phyloP scores from a whole-genome alignment of 2,888 invertebrate species.

The Hesperia comma region DNA sequence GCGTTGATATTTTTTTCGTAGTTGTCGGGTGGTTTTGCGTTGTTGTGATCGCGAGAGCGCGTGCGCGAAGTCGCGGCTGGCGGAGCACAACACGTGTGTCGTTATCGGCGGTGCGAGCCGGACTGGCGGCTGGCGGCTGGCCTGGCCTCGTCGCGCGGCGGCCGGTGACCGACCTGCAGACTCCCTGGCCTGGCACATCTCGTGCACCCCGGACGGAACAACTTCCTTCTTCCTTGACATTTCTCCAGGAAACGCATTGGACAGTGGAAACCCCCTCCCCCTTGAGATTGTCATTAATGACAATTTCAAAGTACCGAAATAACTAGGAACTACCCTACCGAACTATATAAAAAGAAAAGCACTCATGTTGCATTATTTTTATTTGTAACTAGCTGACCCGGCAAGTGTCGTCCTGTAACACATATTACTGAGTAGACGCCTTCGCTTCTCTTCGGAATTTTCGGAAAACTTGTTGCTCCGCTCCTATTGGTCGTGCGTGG shows the following conservation, averaged over 20 bases:
- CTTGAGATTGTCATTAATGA: too few species aligned
- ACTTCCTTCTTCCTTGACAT: conserved; percentile 38
- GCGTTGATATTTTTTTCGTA: conserved; percentile 54
- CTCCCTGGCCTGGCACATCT: conserved; percentile 37
- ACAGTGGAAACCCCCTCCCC: too few species aligned
- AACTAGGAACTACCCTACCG: not conserved
- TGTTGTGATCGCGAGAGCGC: conserved; percentile 64
- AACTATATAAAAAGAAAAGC: too few species aligned
- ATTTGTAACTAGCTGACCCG: too few species aligned
- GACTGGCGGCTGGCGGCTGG: conserved; percentile 54
- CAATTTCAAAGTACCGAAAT: too few species aligned
- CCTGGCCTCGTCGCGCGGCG: conserved; percentile 8
- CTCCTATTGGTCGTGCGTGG: too few species aligned
- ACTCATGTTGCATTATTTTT: too few species aligned
- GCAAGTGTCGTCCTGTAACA: too few species aligned
- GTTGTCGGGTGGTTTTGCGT: conserved; percentile 53
- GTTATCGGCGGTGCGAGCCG: conserved; percentile 60
- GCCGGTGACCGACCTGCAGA: conserved; percentile 30
- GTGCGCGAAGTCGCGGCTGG: conserved; percentile 59
- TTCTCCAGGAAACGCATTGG: conserved; percentile 24
- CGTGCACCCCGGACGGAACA: conserved; percentile 34
- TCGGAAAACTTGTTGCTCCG: too few species aligned
- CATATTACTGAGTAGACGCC: too few species aligned
- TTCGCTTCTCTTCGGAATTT: too few species aligned
- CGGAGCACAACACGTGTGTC: conserved; percentile 49